Base-by-base conservation (phyloP, 2,888 invertebrate species). In the Ectemnius lituratus region DNA sequence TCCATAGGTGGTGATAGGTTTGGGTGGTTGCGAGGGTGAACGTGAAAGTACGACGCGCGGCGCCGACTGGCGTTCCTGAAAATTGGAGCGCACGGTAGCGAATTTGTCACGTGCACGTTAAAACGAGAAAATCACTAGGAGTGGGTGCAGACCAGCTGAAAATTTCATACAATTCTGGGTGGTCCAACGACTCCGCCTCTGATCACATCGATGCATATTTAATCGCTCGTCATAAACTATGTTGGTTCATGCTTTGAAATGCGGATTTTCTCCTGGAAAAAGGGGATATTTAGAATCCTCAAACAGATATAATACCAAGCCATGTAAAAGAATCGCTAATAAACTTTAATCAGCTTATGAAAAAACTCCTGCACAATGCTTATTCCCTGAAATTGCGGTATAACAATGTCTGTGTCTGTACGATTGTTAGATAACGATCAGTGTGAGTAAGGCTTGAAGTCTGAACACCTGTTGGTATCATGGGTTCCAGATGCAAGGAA, bases 401-500 rank as follows among this genome's bases (percentile, higher is more conserved):
- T 6, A 14, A 23, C 3, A 28, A n/a, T 28, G 8, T 60, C 16
- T 60, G 23, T 14, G 20, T 20, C 18, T 11, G 8, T 46, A 16
- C 45, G 11, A 62, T 6, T n/a, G 37, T 46, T 18, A 1, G 62
- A 3, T 4, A 14, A 14, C 45, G 4, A 27, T 49, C 61, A 46
- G 52, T 69, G 70, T 69, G 65, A 74, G 70, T 56, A 66, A 18
- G 60, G 66, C 72, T 46, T 65, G 66, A 68, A 58, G 52, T 46
- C 16, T 20, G 74, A 76, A 79, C 83, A 83, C 83, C 83, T 83
- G 83, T 83, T 83, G 83, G 81, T 62, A 58, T 47, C 67, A 73
- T 64, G 79, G 77, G 79, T 82, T 82, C 84, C 87, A 84, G 84
- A 85, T 84, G 87, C 81, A 74, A 75, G 81, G 86, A 87, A 87